Percentiles rank a stretch among this genome's conserved stretches.
Evolutionary conservation across 2,888 invertebrate species (phyloP).

Genomic region (Diploptera punctata): DNA sequence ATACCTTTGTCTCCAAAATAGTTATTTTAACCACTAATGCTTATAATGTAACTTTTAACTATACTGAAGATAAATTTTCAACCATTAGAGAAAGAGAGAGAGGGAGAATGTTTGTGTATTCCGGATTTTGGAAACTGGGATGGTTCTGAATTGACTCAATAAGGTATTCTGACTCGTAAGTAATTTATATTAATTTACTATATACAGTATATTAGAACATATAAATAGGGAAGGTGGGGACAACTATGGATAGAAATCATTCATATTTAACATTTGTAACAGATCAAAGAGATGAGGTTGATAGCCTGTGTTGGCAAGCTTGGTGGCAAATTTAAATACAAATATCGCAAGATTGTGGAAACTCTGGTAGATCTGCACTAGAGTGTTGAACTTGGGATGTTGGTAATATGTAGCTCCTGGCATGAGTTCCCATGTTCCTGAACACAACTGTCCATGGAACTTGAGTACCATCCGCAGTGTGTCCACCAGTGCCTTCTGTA

Average conservation of each 20-base stretch:
- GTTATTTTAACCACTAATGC: no score
- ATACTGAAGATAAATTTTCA: no score
- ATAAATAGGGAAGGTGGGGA: no score
- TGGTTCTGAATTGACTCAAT: no score
- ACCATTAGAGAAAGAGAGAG: no score
- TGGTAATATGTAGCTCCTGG: slow-evolving; percentile 56
- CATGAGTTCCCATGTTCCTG: slow-evolving; percentile 62
- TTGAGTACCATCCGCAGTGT: slow-evolving; percentile 76
- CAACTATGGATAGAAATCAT: slow-evolving; percentile 60
- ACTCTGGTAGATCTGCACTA: slow-evolving; percentile 65
- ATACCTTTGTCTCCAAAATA: no score
- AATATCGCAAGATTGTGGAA: slow-evolving; percentile 67
- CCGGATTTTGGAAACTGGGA: no score
- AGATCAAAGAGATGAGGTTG: slow-evolving; percentile 71
- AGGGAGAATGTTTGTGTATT: no score
- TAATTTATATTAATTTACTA: no score
- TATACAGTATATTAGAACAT: no score
- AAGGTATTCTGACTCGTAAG: no score
- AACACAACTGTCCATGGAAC: slow-evolving; percentile 67
- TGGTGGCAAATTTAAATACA: slow-evolving; percentile 66
- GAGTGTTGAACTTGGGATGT: slow-evolving; percentile 64
- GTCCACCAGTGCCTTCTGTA: slow-evolving; percentile 72
- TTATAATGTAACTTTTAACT: no score
- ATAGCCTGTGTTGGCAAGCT: slow-evolving; percentile 69
- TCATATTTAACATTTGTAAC: slow-evolving; percentile 69